Evolutionary conservation across 1,140 invertebrate species (phyloP).

Genomic region (Proales similis): DNA sequence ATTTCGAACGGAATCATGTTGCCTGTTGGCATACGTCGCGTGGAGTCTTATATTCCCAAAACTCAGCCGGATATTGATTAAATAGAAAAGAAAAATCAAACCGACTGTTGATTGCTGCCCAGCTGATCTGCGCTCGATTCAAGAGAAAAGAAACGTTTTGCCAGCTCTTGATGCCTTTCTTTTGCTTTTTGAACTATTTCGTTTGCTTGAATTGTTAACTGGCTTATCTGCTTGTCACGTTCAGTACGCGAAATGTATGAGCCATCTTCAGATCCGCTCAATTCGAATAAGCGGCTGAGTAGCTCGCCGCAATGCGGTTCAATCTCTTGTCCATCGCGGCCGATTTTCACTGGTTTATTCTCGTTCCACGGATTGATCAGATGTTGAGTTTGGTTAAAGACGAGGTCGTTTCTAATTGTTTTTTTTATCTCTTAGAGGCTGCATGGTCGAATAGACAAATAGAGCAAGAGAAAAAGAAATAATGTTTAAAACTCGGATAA

Average conservation of each 20-base stretch:
- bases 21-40: no score
- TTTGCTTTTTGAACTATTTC: constrained; percentile 27
- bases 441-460: constrained; percentile 39
- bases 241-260: no score
- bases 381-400: constrained; percentile 82
- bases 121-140: no score
- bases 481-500: no score
- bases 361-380: constrained; percentile 97
- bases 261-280: not conserved
- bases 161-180: constrained; percentile 8
- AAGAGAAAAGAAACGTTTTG: no score
- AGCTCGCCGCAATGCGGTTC: constrained; percentile 88
- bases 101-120: no score
- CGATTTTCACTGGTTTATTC: constrained; percentile 95
- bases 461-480: no score
- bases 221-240: constrained; percentile 3
- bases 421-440: no score
- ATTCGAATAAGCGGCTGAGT: constrained; percentile 74
- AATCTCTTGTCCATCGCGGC: constrained; percentile 91
- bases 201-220: constrained; percentile 24
- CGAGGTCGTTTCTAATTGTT: constrained; percentile 74
- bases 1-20: no score
- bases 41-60: no score
- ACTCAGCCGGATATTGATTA: no score
- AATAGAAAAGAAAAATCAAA: no score